phyloP scores from a whole-genome alignment of 35 echinoderm and acorn worm species.

The Hemicentrotus pulcherrimus region DNA sequence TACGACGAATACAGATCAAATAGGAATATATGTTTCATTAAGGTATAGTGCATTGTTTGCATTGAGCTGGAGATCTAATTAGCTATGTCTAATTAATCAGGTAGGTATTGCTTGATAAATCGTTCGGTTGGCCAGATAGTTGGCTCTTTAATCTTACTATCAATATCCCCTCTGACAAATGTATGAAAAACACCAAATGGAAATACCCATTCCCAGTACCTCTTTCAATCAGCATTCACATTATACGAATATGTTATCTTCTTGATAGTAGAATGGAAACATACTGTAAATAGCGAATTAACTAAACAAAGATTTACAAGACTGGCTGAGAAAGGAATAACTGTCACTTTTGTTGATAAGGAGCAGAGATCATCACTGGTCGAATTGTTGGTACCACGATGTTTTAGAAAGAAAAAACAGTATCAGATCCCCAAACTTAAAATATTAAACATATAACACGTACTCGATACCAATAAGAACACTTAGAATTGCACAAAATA shows the following conservation, averaged over 20 bases:
- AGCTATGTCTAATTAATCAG: too few relatives aligned
- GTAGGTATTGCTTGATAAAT: background rate
- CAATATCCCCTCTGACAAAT: background rate
- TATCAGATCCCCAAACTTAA: background rate
- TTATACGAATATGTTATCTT: too few relatives aligned
- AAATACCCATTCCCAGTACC: background rate
- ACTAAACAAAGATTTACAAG: too few relatives aligned
- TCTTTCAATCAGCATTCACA: too few relatives aligned
- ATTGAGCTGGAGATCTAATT: too few relatives aligned
- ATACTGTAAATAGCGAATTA: background rate
- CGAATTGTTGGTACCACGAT: too few relatives aligned
- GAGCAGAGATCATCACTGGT: background rate
- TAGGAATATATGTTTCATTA: background rate
- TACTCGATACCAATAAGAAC: background rate
- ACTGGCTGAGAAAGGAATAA: too few relatives aligned
- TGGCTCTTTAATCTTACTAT: background rate
- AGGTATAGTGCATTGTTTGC: too few relatives aligned
- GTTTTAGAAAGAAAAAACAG: background rate
- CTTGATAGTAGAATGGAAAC: background rate
- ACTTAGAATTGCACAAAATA: slow-evolving; percentile 19
- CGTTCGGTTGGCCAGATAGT: too few relatives aligned
- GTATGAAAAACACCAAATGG: background rate
- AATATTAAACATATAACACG: background rate
- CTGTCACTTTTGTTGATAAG: background rate
- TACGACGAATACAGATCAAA: background rate